A percentile compares a stretch with the other conserved stretches of the same genome.
Evolutionary conservation across 2,888 invertebrate species (phyloP).

Genomic region (Plagodis pulveraria): DNA sequence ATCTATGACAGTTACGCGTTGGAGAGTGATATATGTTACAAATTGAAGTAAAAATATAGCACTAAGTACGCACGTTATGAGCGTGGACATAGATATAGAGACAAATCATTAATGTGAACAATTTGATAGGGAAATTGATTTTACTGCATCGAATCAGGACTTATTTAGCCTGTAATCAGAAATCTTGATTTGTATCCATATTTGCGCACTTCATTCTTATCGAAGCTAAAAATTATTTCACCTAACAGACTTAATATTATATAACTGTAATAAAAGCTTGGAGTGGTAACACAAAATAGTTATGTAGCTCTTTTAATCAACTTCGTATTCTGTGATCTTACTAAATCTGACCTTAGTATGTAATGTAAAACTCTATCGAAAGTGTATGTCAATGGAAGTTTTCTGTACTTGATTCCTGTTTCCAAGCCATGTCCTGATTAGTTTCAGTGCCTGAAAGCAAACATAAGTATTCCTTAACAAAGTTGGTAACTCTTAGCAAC

Average conservation of each 20-base stretch:
- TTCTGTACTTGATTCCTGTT: conserved; percentile 43
- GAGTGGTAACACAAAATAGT: too few species aligned
- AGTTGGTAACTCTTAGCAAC: not conserved
- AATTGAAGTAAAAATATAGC: not conserved
- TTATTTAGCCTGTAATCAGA: too few species aligned
- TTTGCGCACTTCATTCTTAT: not conserved
- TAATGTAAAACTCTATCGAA: conserved; percentile 9
- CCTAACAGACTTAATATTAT: too few species aligned
- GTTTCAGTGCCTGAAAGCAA: conserved; percentile 58
- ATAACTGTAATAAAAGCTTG: too few species aligned
- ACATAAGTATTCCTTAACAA: not conserved
- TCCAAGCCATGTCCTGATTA: conserved; percentile 52
- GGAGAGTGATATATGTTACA: not conserved
- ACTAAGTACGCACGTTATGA: not conserved
- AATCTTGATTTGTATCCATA: too few species aligned
- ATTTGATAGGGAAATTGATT: too few species aligned
- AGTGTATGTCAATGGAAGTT: conserved; percentile 24
- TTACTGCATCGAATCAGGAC: too few species aligned
- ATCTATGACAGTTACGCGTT: not conserved
- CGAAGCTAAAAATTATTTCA: not conserved
- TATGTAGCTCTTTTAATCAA: too few species aligned
- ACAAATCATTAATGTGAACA: not conserved
- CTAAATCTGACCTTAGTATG: too few species aligned
- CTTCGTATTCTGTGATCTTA: too few species aligned
- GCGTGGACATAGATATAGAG: not conserved